These are phyloP conservation scores for Linepithema humile DNA, from an alignment of 1,140 invertebrate species.

Conservation along the genomic window DNA sequence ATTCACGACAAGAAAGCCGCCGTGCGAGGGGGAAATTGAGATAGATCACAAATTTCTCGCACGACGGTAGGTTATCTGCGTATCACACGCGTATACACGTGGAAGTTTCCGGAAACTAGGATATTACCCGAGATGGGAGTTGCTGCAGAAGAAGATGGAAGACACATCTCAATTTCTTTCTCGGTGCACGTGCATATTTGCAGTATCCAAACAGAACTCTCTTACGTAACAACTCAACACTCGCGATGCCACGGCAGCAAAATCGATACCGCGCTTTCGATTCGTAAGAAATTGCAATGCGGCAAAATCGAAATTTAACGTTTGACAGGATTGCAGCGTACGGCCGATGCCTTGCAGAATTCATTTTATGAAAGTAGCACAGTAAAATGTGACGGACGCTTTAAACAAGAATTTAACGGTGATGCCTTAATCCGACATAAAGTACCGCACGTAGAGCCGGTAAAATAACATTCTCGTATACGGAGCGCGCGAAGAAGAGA, in stretches of 20 bases:
- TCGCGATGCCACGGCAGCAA: background rate
- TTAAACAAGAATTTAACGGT: background rate
- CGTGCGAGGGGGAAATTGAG: constrained; percentile 30
- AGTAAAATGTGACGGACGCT: background rate
- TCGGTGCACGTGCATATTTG: constrained; percentile 36
- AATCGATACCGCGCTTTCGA: constrained; percentile 14
- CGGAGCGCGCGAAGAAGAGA: background rate
- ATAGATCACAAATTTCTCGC: constrained; percentile 50
- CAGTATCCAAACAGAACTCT: constrained; percentile 7
- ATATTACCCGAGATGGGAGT: constrained; percentile 44
- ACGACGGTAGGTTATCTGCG: constrained; percentile 40
- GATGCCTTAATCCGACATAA: background rate
- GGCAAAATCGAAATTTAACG: constrained; percentile 14
- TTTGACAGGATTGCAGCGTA: background rate
- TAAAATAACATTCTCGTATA: background rate
- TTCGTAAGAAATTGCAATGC: background rate
- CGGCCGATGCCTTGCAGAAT: background rate
- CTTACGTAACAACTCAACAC: background rate
- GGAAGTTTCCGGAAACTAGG: constrained; percentile 49
- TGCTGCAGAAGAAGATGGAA: constrained; percentile 48
- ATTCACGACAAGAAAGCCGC: constrained; percentile 18
- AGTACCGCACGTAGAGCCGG: background rate
- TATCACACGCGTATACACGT: constrained; percentile 2
- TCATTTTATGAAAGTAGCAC: background rate
- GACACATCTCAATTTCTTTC: constrained; percentile 56